These are phyloP conservation scores for Lacerta bilineata DNA, from an alignment of 2,797 vertebrate species.

Conservation along the genomic window DNA sequence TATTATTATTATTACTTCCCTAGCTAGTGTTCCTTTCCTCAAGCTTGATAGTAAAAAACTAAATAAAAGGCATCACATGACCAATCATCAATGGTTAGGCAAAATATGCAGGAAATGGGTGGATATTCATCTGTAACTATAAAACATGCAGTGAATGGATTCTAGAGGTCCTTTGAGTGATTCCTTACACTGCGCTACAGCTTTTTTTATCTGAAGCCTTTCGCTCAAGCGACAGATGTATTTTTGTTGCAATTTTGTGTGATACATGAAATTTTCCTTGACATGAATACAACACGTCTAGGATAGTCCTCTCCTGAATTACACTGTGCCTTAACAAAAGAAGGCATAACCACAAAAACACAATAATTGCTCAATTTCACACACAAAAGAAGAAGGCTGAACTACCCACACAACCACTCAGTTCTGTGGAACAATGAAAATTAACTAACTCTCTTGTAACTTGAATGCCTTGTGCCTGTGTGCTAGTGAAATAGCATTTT, in stretches of 20 bases:
- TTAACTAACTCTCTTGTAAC: not conserved
- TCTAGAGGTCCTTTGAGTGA: conserved; percentile 58
- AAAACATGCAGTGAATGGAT: conserved; percentile 45
- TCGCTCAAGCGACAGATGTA: conserved; percentile 51
- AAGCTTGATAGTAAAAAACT: conserved; percentile 63
- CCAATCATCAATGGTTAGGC: conserved; percentile 58
- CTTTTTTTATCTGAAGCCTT: conserved; percentile 43
- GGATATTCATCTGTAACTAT: conserved; percentile 62
- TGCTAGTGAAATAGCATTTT: not conserved
- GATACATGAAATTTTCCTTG: conserved; percentile 44
- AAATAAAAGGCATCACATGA: conserved; percentile 63
- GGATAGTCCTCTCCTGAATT: not conserved
- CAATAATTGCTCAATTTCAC: too few species aligned
- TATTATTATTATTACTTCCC: not conserved
- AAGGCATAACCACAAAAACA: not conserved
- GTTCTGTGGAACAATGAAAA: not conserved
- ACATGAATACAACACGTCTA: not conserved
- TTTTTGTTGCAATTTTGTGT: conserved; percentile 41
- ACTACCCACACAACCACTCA: not conserved
- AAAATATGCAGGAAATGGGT: conserved; percentile 62
- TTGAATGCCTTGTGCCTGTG: not conserved
- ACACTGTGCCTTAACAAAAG: not conserved
- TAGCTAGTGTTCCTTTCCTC: conserved; percentile 46
- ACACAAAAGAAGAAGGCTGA: too few species aligned
- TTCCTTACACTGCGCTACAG: not conserved